Percentiles rank a stretch among this genome's conserved stretches.
phyloP scores from a whole-genome alignment of 2,113 vertebrate species.

The Sorex fumeus region DNA sequence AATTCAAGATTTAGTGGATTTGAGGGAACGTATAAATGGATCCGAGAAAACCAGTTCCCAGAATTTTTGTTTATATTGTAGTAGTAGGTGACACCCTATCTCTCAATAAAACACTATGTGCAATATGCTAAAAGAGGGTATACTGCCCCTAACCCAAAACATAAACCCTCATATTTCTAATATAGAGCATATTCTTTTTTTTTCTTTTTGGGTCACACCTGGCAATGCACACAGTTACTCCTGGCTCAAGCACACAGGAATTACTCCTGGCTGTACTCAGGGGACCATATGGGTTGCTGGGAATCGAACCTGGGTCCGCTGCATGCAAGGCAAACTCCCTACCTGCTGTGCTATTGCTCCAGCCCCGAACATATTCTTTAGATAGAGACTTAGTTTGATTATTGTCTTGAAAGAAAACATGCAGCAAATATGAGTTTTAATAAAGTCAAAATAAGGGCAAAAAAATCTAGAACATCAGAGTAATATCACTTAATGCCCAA shows the following conservation, averaged over 20 bases:
- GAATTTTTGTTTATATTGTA: background rate
- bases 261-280: too few relatives aligned
- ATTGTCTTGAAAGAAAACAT: background rate
- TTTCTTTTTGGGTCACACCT: too few relatives aligned
- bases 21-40: background rate
- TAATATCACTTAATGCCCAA: constrained; percentile 32
- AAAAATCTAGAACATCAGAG: background rate
- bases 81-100: background rate
- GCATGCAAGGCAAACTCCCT: too few relatives aligned
- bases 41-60: background rate
- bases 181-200: background rate
- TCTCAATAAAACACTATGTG: background rate
- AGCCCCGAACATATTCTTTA: background rate
- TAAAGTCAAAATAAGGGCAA: constrained; percentile 2
- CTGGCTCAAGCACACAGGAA: too few relatives aligned
- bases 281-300: too few relatives aligned
- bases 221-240: too few relatives aligned
- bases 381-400: constrained; percentile 16
- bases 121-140: background rate
- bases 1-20: background rate
- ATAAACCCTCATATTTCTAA: background rate
- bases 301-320: too few relatives aligned
- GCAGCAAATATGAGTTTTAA: background rate
- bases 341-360: too few relatives aligned
- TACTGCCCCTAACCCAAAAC: background rate